Evolutionary conservation across 2,888 invertebrate species (phyloP), one percentile per base, ranked within the genome.

Genomic region (Phalera bucephala): DNA sequence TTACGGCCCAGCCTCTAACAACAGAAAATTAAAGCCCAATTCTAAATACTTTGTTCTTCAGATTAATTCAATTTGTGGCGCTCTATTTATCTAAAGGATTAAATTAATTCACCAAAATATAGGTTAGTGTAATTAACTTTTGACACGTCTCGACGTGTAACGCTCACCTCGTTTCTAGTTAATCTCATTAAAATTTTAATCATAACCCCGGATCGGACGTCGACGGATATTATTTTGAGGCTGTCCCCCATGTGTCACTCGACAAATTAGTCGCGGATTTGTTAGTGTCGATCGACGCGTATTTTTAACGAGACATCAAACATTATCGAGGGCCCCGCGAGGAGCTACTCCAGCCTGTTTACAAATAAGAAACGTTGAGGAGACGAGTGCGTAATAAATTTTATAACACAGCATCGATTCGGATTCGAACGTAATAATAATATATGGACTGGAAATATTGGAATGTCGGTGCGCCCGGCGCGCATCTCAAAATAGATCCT

Each of bases 221-320:
- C 76, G 72, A 43, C 40, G 52, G 62, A 70, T 76, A 74, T 76
- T 82, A 87, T 86, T 86, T 82, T 64, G 59, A 72, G 75, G 65
- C 48, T 72, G 72, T 79, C 77, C 64, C 66, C 71, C 58, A 62
- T 77, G 52, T 75, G 79, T 85, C 86, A 72, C 64, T 88, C 84
- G 68, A 79, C 87, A 84, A 87, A 89, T 89, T 89, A 87, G 86
- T 78, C 71, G 73, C 75, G 73, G 80, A 80, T 81, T 86, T 84
- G 80, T 76, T 71, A 73, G 68, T 78, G 81, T 80, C 84, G 82
- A 85, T 88, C 74, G 78, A 73, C 80, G 72, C 72, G 58, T 60
- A 88, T 87, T 88, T 88, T 85, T 88, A 88, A 85, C 87, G 81
- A 75, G 81, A 89, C 87, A 86, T 86, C 83, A 86, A 89, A 87